Percentiles rank a stretch among this genome's conserved stretches.
Evolutionary conservation across 2,113 vertebrate species (phyloP).

Genomic region (Zosterops hypoxanthus): DNA sequence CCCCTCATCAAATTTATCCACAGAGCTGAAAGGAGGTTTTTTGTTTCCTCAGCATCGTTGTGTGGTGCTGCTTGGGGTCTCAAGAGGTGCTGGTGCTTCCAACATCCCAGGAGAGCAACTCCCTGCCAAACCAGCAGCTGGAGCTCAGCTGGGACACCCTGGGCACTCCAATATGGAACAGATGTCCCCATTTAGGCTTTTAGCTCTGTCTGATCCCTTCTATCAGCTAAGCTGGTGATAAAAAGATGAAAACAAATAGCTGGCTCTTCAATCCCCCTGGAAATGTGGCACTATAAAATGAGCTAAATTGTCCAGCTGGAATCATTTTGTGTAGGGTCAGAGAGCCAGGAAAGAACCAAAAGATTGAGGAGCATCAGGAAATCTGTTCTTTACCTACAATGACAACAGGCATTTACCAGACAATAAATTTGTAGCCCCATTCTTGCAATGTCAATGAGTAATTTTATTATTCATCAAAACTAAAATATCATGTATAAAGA

Average conservation of each 20-base stretch:
- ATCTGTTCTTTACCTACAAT: neutral
- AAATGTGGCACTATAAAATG: neutral
- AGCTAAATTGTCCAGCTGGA: neutral
- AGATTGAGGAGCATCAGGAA: neutral
- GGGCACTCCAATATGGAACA: neutral
- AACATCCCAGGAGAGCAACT: neutral
- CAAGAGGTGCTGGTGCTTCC: neutral
- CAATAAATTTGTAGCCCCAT: neutral
- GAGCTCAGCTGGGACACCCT: neutral
- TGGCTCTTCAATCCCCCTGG: neutral
- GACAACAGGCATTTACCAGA: neutral
- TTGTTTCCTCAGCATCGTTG: rapidly evolving
- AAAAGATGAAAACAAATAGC: slow-evolving; percentile 33
- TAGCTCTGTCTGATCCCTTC: neutral
- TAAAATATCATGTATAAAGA: neutral
- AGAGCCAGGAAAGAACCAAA: neutral
- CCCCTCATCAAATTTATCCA: neutral
- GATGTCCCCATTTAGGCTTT: slow-evolving; percentile 24
- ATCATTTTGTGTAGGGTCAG: neutral
- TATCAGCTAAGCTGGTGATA: neutral
- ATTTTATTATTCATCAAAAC: neutral
- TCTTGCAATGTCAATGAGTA: neutral
- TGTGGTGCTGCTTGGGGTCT: neutral
- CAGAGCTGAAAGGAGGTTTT: neutral
- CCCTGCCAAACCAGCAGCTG: neutral